Evolutionary conservation across 2,113 vertebrate genomes (phyloP).

Genomic region (Seriola aureovittata): DNA sequence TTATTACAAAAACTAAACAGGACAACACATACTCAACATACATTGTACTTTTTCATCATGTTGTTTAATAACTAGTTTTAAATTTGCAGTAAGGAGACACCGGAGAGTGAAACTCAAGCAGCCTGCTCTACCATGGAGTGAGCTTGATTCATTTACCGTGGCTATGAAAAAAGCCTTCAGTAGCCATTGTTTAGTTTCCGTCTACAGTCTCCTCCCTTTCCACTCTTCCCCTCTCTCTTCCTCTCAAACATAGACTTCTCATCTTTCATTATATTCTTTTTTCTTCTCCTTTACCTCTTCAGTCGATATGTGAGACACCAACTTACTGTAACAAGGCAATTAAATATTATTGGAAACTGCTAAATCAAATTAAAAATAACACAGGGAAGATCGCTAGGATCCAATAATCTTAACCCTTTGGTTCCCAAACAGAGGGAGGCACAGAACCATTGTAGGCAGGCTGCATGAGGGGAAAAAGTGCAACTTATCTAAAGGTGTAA

Average conservation of each 20-base stretch:
- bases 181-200: constrained; percentile 58
- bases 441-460: too few species aligned
- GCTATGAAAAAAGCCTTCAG: constrained; percentile 64
- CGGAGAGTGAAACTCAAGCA: constrained; percentile 31
- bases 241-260: constrained; percentile 33
- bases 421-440: neutral
- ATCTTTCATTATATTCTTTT: constrained; percentile 50
- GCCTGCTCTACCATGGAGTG: constrained; percentile 1
- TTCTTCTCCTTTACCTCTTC: constrained; percentile 1
- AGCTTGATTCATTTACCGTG: constrained; percentile 57
- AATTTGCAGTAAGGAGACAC: constrained; percentile 16
- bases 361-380: constrained; percentile 6
- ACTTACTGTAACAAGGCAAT: constrained; percentile 47
- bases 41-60: neutral
- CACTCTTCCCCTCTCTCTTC: constrained; percentile 10
- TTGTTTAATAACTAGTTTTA: constrained; percentile 14
- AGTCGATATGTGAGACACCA: constrained; percentile 14
- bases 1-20: constrained; percentile 19
- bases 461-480: too few species aligned
- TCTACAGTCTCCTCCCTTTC: constrained; percentile 20
- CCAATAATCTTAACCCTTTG: constrained; percentile 14
- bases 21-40: constrained; percentile 3
- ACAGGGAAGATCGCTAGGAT: neutral
- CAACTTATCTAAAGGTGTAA: neutral
- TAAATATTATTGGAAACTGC: constrained; percentile 24